Conservation (phyloP, 92 coral and sea anemone species). For the Phenganax marumi region DNA sequence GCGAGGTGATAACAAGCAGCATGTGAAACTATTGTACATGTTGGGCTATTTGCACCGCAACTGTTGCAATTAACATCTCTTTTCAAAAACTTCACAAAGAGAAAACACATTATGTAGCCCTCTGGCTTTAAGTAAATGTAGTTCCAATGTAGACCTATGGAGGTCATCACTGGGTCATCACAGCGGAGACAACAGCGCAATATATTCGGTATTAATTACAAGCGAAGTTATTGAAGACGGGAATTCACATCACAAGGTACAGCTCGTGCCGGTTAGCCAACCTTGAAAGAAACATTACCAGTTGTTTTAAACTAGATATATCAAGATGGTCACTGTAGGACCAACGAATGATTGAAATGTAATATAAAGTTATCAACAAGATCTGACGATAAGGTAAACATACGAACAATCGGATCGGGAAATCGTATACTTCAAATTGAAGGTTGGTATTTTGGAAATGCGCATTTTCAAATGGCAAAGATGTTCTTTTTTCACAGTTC, state of each 20-base stretch:
- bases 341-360: not conserved
- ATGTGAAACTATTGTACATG: too few species aligned
- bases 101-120: too few species aligned
- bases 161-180: not conserved
- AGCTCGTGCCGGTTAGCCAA: not conserved
- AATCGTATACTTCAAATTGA: not conserved
- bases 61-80: too few species aligned
- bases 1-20: too few species aligned
- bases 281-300: not conserved
- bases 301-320: not conserved
- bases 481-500: not conserved
- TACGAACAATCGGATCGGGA: conserved; percentile 9
- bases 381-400: conserved; percentile 13
- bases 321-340: not conserved
- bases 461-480: not conserved
- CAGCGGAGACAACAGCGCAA: conserved; percentile 1
- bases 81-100: too few species aligned
- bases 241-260: too few species aligned
- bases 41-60: too few species aligned
- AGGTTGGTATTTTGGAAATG: conserved; percentile 11
- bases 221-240: not conserved
- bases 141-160: not conserved
- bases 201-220: not conserved
- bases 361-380: not conserved
- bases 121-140: not conserved